A percentile compares a stretch with the other conserved stretches of the same genome.
Conservation (phyloP, 2,113 vertebrate genomes). For the Otocyon megalotis region DNA sequence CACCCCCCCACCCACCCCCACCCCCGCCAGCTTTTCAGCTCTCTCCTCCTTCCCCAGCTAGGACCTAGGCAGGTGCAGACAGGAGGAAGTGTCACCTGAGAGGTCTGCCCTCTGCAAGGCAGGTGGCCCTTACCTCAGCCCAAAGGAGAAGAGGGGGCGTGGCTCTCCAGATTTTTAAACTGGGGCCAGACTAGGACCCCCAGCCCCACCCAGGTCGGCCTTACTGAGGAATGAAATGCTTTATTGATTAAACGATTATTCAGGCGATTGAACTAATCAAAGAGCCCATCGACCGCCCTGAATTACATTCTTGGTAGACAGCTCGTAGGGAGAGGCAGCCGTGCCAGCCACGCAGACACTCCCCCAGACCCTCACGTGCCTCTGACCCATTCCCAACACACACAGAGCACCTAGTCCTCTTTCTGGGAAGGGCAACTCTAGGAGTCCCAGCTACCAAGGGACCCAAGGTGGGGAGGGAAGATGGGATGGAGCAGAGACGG, state of each 20-base stretch:
- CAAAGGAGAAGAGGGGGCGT: not conserved
- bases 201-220: slow-evolving; percentile 67
- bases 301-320: slow-evolving; percentile 83
- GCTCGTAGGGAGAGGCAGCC: slow-evolving; percentile 50
- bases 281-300: slow-evolving; percentile 85
- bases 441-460: not conserved
- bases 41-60: not conserved
- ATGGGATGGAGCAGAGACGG: not conserved
- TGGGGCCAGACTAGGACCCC: not conserved
- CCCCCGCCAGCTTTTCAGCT: not conserved
- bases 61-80: not conserved
- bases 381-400: not conserved
- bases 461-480: not conserved
- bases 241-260: slow-evolving; percentile 91
- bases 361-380: not conserved
- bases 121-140: not conserved
- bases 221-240: slow-evolving; percentile 84
- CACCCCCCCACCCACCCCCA: not conserved
- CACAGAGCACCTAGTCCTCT: not conserved
- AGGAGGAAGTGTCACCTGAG: not conserved
- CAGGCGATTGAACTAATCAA: slow-evolving; percentile 90
- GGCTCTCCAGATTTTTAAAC: slow-evolving; percentile 51
- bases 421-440: not conserved
- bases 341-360: not conserved
- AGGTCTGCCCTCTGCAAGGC: not conserved